Percentiles rank a stretch among this genome's conserved stretches.
Conservation (phyloP, 2,888 invertebrate species). For the Strigamia transsilvanica region DNA sequence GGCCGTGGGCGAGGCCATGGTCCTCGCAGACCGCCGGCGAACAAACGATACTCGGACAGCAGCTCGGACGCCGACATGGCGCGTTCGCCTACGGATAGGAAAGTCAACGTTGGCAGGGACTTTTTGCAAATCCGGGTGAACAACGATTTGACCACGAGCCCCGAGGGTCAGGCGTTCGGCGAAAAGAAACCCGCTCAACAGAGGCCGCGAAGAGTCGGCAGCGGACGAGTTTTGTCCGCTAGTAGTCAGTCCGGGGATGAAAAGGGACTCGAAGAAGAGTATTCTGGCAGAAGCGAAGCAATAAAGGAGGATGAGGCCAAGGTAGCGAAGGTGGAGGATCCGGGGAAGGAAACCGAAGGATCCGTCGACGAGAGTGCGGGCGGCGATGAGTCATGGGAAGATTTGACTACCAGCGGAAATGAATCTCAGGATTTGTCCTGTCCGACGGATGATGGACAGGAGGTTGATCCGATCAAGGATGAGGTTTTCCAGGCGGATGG, state of each 20-base stretch:
- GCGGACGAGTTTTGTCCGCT: conserved; percentile 35
- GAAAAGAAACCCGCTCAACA: not conserved
- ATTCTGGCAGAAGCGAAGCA: not conserved
- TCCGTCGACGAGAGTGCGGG: not conserved
- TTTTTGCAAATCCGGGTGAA: conserved; percentile 36
- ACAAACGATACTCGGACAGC: not conserved
- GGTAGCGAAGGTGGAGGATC: not conserved
- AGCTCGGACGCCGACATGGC: not conserved
- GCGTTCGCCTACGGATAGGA: conserved; percentile 39
- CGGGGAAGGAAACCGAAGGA: not conserved
- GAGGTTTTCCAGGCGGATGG: not conserved
- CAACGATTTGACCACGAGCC: conserved; percentile 21
- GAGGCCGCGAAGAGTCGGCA: conserved; percentile 27
- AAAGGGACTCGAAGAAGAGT: not conserved
- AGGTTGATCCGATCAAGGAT: not conserved
- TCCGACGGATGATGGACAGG: conserved; percentile 17
- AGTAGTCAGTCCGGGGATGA: conserved; percentile 55
- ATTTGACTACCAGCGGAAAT: conserved; percentile 54
- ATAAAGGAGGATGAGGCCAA: not conserved
- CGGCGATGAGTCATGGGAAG: conserved; percentile 55
- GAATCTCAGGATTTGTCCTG: conserved; percentile 51
- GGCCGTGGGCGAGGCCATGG: not conserved
- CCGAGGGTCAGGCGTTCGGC: not conserved
- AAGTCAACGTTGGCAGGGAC: not conserved
- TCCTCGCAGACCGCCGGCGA: not conserved